A percentile compares a stretch with the other conserved stretches of the same genome.
Conservation (phyloP, 2,113 vertebrate genomes). For the Anolis carolinensis region DNA sequence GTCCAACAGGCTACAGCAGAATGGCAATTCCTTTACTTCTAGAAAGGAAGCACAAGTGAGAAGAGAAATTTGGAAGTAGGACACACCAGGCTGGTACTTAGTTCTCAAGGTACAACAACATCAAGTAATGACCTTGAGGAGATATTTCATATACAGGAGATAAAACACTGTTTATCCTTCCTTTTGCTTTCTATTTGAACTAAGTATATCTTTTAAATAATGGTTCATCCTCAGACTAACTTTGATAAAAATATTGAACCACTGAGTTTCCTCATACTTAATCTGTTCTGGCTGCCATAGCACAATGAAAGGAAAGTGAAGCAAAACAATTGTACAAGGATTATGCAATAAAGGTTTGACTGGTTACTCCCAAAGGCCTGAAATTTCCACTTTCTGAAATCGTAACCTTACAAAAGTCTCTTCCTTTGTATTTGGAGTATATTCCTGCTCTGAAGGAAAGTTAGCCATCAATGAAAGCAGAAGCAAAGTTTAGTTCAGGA, state of each 20-base stretch:
- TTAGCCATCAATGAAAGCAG: slow-evolving; percentile 27
- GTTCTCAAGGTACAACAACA: neutral
- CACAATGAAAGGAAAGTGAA: slow-evolving; percentile 25
- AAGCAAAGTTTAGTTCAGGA: slow-evolving; percentile 29
- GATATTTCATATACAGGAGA: slow-evolving; percentile 1
- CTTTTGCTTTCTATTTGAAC: slow-evolving; percentile 45
- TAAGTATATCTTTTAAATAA: slow-evolving; percentile 12
- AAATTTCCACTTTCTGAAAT: slow-evolving; percentile 45
- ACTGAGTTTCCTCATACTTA: slow-evolving; percentile 31
- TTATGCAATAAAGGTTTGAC: slow-evolving; percentile 33
- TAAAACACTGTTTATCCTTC: slow-evolving; percentile 24
- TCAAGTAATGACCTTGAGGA: slow-evolving; percentile 28
- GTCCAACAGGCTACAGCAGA: neutral
- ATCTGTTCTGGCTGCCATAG: neutral
- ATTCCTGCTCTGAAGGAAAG: slow-evolving; percentile 41
- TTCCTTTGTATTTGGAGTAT: slow-evolving; percentile 23
- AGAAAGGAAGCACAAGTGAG: neutral
- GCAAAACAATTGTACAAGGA: slow-evolving; percentile 3
- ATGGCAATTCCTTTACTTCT: neutral
- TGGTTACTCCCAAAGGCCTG: slow-evolving; percentile 44
- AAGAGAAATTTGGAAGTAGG: slow-evolving; percentile 24
- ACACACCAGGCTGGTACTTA: slow-evolving; percentile 3
- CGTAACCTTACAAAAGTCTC: slow-evolving; percentile 26
- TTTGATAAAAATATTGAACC: slow-evolving; percentile 42
- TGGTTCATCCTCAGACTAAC: slow-evolving; percentile 10